These are phyloP conservation scores for Martes martes DNA, from an alignment of 2,113 vertebrate species.

Conservation along the genomic window DNA sequence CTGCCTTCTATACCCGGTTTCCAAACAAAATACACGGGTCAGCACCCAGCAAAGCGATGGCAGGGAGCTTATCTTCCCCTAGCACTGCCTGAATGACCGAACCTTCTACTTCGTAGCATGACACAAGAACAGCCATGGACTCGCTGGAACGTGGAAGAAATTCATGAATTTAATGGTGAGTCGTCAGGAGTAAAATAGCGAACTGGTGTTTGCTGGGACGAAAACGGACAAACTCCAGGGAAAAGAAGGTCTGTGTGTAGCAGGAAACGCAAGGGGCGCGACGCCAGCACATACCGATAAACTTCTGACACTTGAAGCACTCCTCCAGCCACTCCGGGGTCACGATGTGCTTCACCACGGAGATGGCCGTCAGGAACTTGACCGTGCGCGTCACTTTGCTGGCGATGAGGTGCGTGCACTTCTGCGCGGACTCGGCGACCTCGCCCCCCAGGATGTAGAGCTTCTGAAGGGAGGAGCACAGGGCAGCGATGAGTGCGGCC, in stretches of 20 bases:
- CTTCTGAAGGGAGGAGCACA: slow-evolving; percentile 83
- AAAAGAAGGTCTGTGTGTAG: background rate
- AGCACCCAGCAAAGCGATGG: background rate
- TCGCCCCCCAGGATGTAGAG: slow-evolving; percentile 95
- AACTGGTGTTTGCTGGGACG: background rate
- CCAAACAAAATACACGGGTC: background rate
- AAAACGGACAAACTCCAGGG: background rate
- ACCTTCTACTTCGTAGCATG: background rate
- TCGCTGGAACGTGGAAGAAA: background rate
- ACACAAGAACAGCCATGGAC: background rate
- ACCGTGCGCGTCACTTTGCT: slow-evolving; percentile 95
- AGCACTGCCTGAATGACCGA: background rate
- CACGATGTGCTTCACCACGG: slow-evolving; percentile 93
- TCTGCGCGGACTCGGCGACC: slow-evolving; percentile 90
- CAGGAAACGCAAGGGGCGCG: background rate
- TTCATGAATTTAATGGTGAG: background rate
- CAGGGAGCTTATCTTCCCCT: background rate
- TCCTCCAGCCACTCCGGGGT: slow-evolving; percentile 97
- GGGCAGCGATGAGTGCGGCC: background rate
- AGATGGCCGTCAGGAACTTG: slow-evolving; percentile 97
- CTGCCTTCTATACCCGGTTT: too few relatives aligned
- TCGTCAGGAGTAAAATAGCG: background rate
- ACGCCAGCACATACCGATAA: slow-evolving; percentile 84
- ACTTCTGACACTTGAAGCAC: slow-evolving; percentile 94
- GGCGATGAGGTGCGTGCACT: slow-evolving; percentile 94